Conservation (phyloP, 2,113 vertebrate genomes). For the Sinosuthora webbiana region DNA sequence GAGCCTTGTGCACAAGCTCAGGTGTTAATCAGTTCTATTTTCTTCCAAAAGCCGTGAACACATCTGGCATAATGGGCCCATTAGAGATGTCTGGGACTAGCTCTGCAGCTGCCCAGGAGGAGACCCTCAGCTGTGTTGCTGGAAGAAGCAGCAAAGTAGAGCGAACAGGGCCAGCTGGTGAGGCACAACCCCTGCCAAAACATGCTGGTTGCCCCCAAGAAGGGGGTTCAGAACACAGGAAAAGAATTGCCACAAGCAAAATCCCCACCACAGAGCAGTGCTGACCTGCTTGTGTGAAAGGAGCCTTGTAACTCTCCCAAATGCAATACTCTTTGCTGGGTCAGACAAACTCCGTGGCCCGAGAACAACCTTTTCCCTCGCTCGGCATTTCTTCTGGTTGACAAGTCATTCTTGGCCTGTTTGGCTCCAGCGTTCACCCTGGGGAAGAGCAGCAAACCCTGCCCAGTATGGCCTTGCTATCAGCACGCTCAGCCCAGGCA, state of each 20-base stretch:
- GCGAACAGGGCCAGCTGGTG: background rate
- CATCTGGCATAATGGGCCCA: slow-evolving; percentile 55
- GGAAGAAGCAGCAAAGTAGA: background rate
- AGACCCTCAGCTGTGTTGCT: slow-evolving; percentile 12
- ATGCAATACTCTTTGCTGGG: background rate
- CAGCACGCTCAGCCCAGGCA: background rate
- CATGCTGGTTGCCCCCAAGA: background rate
- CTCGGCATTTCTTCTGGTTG: background rate
- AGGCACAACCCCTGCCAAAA: background rate
- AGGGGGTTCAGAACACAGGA: background rate
- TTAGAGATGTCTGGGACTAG: slow-evolving; percentile 47
- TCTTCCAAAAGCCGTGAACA: slow-evolving; percentile 65
- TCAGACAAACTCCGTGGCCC: background rate
- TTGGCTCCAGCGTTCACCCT: background rate
- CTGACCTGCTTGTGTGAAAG: background rate
- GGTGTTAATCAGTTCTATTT: slow-evolving; percentile 75
- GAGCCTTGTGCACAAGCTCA: slow-evolving; percentile 54
- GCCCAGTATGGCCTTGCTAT: accelerated
- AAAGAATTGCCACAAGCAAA: background rate
- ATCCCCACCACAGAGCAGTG: background rate
- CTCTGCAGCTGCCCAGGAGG: slow-evolving; percentile 23
- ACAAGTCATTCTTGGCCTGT: background rate
- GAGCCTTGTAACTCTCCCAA: background rate
- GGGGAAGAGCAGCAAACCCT: background rate
- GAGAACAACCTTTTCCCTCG: background rate